These are phyloP conservation scores for Pangasius macronema DNA, from an alignment of 2,797 vertebrate genomes.

Conservation along the genomic window DNA sequence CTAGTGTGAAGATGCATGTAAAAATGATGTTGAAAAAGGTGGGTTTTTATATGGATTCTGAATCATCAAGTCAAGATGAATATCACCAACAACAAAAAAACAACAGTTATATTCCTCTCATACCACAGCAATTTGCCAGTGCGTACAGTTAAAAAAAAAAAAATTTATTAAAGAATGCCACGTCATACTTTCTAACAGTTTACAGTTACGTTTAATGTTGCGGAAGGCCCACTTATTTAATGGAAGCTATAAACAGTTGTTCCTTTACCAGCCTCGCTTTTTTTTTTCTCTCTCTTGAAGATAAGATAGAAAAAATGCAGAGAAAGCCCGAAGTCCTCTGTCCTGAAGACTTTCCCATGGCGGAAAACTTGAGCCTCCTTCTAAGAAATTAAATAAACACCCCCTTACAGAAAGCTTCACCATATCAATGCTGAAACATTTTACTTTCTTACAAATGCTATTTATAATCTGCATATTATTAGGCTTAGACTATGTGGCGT, in stretches of 20 bases:
- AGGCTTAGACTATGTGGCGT: not conserved
- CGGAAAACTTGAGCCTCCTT: too few relatives aligned
- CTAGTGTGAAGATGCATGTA: not conserved
- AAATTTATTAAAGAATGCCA: not conserved
- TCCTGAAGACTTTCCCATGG: not conserved
- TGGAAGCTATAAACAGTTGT: not conserved
- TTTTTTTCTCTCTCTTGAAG: not conserved
- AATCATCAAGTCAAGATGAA: not conserved
- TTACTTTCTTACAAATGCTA: not conserved
- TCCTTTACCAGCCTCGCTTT: not conserved
- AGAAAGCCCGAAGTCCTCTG: not conserved
- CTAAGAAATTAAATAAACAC: not conserved
- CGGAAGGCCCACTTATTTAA: not conserved
- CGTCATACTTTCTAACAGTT: not conserved
- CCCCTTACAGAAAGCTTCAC: not conserved
- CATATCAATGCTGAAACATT: not conserved
- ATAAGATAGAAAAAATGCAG: not conserved
- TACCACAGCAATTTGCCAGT: not conserved
- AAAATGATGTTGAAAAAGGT: not conserved
- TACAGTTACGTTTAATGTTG: not conserved
- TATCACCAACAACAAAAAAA: not conserved
- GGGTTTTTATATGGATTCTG: not conserved
- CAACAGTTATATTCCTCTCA: not conserved
- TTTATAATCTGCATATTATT: not conserved
- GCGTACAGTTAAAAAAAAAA: not conserved